Base-by-base conservation (phyloP, 2,797 vertebrate species). In the Pseudomugil gertrudae region DNA sequence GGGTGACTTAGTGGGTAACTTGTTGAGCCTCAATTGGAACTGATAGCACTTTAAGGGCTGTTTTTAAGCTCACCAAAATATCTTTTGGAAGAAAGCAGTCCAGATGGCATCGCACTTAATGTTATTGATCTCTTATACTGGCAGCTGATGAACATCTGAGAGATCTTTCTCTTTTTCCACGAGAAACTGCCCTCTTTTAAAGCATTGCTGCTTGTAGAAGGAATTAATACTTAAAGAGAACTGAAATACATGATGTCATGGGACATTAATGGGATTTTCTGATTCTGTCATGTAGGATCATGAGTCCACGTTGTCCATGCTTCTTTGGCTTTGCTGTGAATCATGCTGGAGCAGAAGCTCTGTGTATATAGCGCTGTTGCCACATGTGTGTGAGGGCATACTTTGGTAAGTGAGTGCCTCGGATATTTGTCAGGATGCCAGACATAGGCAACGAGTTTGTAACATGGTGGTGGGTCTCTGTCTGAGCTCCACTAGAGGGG, bases 391-490 rank as follows among this genome's bases (percentile, higher is more conserved):
- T 79, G 78, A 86, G 80, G 83, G 75, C 82, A 85, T 89, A 78
- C 80, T 81, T 70, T 77, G 71, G 69, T 84, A 87, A 92, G 86
- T 83, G 81, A 83, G 83, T 90, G 91, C 90, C 79, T 87, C 50
- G 79, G 77, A 92, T 94, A 79, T 91, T 90, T 94, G 86, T 89
- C 88, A 79, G 79, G 82, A 91, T 93, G 87, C 92, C 89, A 90
- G 87, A 74, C 92, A 94, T 92, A 89, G 82, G 67, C 69, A 64
- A 63, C 81, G 57, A 69, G 86, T 87, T 86, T 90, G 79, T 76
- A 80, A 71, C 69, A 69, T 35, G 70, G 84, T 88, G 88, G 85
- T 74, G 84, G 87, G 85, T 77, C 84, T 68, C 69, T 69, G 73
- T 83, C 84, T 90, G 81, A 81, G 84, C 81, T 57, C 70, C 73